Evolutionary conservation across 2,888 invertebrate species (phyloP).

Genomic region (Cheilosia variabilis): DNA sequence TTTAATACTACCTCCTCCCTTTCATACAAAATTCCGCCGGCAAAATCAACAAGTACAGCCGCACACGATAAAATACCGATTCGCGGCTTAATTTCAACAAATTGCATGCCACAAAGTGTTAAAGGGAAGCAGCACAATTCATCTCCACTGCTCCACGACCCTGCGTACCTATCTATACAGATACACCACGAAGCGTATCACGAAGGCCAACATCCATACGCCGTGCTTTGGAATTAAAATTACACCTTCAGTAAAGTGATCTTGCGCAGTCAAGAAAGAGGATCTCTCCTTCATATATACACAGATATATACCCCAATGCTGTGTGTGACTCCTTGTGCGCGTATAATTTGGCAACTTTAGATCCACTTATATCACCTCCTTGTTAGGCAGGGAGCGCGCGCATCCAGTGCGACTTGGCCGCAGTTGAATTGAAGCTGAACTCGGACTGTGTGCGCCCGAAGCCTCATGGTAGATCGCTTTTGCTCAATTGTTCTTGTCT

Average conservation of each 20-base stretch:
- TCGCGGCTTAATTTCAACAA: constrained; percentile 81
- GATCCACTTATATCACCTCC: constrained; percentile 84
- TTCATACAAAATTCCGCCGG: not conserved
- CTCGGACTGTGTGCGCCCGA: constrained; percentile 20
- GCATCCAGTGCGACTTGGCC: constrained; percentile 5
- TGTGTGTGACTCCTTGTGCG: constrained; percentile 38
- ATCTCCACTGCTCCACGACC: constrained; percentile 42
- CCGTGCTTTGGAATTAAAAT: constrained; percentile 63
- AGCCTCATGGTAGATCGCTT: constrained; percentile 55
- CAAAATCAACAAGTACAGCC: constrained; percentile 45
- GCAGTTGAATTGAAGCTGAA: constrained; percentile 28
- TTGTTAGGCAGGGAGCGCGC: constrained; percentile 80
- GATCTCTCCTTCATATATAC: not conserved
- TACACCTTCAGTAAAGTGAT: constrained; percentile 64
- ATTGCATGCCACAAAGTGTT: constrained; percentile 84
- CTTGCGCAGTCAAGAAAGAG: constrained; percentile 19
- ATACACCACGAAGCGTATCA: constrained; percentile 13
- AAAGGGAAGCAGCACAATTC: constrained; percentile 79
- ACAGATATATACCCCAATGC: not conserved
- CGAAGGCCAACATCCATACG: constrained; percentile 24
- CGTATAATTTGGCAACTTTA: constrained; percentile 75
- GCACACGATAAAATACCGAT: constrained; percentile 69
- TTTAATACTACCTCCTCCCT: not conserved
- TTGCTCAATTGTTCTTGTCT: constrained; percentile 8
- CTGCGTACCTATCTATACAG: not conserved